phyloP scores from a whole-genome alignment of 1,140 invertebrate species.

The Charaxes varanes region DNA sequence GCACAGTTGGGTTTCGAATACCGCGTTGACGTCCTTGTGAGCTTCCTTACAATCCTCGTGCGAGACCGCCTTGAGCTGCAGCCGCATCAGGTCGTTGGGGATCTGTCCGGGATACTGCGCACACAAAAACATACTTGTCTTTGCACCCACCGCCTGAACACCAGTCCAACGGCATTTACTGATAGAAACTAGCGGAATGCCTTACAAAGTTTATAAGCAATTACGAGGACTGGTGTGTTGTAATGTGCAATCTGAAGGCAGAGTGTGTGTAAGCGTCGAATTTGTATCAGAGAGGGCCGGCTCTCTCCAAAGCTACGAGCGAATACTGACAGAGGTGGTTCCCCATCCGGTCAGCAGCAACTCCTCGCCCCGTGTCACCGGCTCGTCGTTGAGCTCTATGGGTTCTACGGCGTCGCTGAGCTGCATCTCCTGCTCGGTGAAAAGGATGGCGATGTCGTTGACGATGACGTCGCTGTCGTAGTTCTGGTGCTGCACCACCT shows the following conservation, averaged over 20 bases:
- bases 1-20: conserved; percentile 74
- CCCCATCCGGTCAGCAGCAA: conserved; percentile 64
- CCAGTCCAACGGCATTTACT: too few species aligned
- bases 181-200: too few species aligned
- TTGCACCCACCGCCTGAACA: too few species aligned
- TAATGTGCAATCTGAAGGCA: too few species aligned
- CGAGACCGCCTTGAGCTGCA: conserved; percentile 72
- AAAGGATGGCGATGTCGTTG: conserved; percentile 64
- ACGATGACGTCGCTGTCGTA: conserved; percentile 50
- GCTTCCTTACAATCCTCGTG: conserved; percentile 70
- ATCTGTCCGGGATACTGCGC: conserved; percentile 72
- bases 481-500: conserved; percentile 51
- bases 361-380: conserved; percentile 45
- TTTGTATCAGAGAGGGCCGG: too few species aligned
- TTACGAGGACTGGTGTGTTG: too few species aligned
- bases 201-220: conserved; percentile 1
- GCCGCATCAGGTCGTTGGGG: conserved; percentile 75
- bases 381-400: conserved; percentile 55
- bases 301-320: too few species aligned
- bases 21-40: conserved; percentile 43
- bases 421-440: conserved; percentile 50
- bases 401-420: conserved; percentile 61
- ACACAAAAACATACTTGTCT: too few species aligned
- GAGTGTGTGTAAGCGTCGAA: too few species aligned
- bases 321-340: conserved; percentile 50